These are phyloP conservation scores for Dinothrombium tinctorium DNA, from an alignment of 1,140 invertebrate genomes.

Conservation along the genomic window DNA sequence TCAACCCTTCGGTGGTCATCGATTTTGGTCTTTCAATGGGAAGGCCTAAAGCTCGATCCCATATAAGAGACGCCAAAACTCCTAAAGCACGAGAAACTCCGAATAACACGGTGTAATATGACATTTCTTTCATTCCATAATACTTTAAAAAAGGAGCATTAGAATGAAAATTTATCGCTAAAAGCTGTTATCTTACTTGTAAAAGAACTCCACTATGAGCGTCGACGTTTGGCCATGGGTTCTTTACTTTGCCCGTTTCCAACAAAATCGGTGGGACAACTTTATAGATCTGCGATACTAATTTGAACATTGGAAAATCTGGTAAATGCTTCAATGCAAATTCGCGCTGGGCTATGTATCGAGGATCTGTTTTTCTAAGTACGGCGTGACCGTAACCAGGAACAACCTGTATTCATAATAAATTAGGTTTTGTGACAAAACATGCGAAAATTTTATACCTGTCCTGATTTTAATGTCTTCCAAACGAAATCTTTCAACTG, in stretches of 20 bases:
- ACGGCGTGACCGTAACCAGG: slow-evolving; percentile 37
- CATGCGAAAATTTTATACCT: too few relatives aligned
- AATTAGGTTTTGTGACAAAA: background rate
- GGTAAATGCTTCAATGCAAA: slow-evolving; percentile 33
- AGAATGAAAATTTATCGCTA: background rate
- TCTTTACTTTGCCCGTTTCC: slow-evolving; percentile 33
- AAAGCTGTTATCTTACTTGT: slow-evolving; percentile 20
- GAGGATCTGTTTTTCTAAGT: slow-evolving; percentile 33
- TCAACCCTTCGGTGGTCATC: slow-evolving; percentile 60
- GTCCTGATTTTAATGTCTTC: slow-evolving; percentile 32
- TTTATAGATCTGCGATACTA: slow-evolving; percentile 29
- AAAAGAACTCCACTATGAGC: slow-evolving; percentile 34
- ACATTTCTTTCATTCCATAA: slow-evolving; percentile 93
- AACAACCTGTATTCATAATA: slow-evolving; percentile 25
- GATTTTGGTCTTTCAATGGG: slow-evolving; percentile 93
- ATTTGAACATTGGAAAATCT: slow-evolving; percentile 28
- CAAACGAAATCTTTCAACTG: slow-evolving; percentile 30
- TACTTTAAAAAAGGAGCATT: slow-evolving; percentile 30
- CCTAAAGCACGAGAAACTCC: slow-evolving; percentile 84
- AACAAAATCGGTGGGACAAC: slow-evolving; percentile 31
- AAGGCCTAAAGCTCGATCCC: slow-evolving; percentile 78
- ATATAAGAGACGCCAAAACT: slow-evolving; percentile 66
- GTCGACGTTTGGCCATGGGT: slow-evolving; percentile 38
- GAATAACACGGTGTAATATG: slow-evolving; percentile 93
- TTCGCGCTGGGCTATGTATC: slow-evolving; percentile 32